These are phyloP conservation scores for Drosophila oshimai DNA, from an alignment of 1,140 invertebrate genomes.

Conservation along the genomic window DNA sequence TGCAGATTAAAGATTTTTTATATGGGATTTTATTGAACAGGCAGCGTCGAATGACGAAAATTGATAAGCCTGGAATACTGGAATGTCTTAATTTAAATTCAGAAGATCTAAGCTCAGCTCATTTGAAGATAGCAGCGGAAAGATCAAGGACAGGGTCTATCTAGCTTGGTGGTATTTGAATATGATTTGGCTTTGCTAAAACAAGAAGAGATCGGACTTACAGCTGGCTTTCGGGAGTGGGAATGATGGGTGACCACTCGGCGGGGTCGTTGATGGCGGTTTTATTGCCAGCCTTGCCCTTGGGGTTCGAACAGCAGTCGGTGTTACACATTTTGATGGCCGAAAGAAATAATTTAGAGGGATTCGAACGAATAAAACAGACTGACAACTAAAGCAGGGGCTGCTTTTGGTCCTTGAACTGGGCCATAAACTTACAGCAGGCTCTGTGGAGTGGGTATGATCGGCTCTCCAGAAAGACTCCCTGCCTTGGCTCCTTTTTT, in stretches of 20 bases:
- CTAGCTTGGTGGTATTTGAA: constrained; percentile 3
- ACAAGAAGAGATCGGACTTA: constrained; percentile 5
- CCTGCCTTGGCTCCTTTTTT: constrained; percentile 9
- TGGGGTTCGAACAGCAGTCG: constrained; percentile 44
- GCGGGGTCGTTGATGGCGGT: background rate
- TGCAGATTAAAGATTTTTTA: constrained; percentile 47
- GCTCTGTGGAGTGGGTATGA: constrained; percentile 62
- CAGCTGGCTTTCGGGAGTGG: constrained; percentile 13
- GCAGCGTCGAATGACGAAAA: constrained; percentile 13
- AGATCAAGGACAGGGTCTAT: constrained; percentile 56
- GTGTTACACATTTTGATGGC: constrained; percentile 15
- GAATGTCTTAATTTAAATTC: constrained; percentile 47
- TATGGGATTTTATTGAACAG: constrained; percentile 45
- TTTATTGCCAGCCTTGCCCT: constrained; percentile 24
- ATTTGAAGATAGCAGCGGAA: constrained; percentile 28
- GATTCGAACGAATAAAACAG: background rate
- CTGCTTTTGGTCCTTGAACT: background rate
- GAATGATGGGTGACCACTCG: background rate
- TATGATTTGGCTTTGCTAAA: background rate
- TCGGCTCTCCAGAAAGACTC: constrained; percentile 1
- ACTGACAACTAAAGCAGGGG: background rate
- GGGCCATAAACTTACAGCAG: constrained; percentile 52
- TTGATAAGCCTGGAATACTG: constrained; percentile 51
- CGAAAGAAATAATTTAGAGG: background rate
- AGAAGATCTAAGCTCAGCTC: background rate